Conservation (phyloP, 2,888 invertebrate genomes). For the Stegophylla sp. region DNA sequence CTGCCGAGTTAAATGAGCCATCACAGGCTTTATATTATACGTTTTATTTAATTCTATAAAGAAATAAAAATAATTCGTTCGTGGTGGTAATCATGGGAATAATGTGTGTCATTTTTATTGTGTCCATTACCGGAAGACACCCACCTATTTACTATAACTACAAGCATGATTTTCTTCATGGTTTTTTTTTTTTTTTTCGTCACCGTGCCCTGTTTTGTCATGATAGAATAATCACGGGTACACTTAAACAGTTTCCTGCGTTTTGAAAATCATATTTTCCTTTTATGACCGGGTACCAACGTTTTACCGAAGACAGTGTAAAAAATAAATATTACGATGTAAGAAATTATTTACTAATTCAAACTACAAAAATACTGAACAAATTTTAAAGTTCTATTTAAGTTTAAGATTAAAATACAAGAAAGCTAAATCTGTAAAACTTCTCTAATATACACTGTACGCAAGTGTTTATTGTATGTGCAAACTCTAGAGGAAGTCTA, state of each 20-base stretch:
- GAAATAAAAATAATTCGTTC: constrained; percentile 50
- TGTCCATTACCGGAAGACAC: constrained; percentile 45
- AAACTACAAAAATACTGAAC: too few species aligned
- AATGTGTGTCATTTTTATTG: constrained; percentile 51
- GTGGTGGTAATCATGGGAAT: constrained; percentile 55
- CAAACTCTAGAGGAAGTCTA: constrained; percentile 14
- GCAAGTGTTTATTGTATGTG: too few species aligned
- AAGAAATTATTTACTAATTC: too few species aligned
- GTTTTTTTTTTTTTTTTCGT: constrained; percentile 21
- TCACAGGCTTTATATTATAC: constrained; percentile 27
- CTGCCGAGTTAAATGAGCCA: constrained; percentile 52
- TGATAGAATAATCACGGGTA: constrained; percentile 50
- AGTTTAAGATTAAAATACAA: too few species aligned
- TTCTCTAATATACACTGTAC: too few species aligned
- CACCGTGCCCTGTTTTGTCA: constrained; percentile 34
- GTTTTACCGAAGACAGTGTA: not conserved
- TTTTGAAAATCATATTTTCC: constrained; percentile 31
- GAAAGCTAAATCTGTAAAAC: too few species aligned
- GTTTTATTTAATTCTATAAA: constrained; percentile 52
- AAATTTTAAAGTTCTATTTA: too few species aligned
- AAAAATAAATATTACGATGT: constrained; percentile 2
- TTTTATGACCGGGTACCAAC: not conserved
- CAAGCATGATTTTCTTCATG: constrained; percentile 19
- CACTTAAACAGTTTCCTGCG: constrained; percentile 41
- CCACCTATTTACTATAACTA: constrained; percentile 26